A percentile compares a stretch with the other conserved stretches of the same genome.
These are phyloP conservation scores for Mus pahari DNA, from an alignment of 2,113 vertebrate genomes.

Conservation along the genomic window DNA sequence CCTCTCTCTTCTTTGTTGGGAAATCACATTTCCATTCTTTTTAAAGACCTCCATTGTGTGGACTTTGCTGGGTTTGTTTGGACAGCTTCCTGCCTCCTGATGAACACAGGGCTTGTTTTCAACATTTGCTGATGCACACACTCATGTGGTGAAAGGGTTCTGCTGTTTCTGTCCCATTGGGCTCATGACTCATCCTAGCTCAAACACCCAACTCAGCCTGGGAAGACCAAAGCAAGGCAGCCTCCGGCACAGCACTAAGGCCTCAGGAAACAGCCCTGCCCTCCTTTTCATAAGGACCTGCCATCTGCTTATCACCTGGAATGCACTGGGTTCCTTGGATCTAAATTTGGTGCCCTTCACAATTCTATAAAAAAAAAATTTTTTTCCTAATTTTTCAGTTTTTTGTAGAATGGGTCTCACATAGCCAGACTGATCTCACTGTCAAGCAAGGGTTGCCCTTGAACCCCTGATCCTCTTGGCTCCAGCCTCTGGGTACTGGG, in stretches of 20 bases:
- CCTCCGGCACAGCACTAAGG: background rate
- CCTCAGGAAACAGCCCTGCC: background rate
- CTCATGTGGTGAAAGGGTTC: background rate
- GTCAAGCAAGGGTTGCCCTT: background rate
- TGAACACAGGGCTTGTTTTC: background rate
- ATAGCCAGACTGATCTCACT: background rate
- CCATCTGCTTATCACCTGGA: background rate
- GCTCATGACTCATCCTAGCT: background rate
- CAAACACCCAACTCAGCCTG: background rate
- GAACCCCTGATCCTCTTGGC: background rate
- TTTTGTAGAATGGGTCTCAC: background rate
- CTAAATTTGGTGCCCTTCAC: background rate
- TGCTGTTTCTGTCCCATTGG: background rate
- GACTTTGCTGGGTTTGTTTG: background rate
- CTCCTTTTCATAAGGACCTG: background rate
- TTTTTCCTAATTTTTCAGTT: background rate
- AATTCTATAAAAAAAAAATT: background rate
- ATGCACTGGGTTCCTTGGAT: background rate
- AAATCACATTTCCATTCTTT: conserved; percentile 37
- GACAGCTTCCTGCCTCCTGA: background rate
- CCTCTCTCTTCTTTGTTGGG: conserved; percentile 1
- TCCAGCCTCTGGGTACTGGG: background rate
- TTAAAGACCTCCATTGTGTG: background rate
- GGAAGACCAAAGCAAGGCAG: background rate
- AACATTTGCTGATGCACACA: background rate